Conservation (phyloP, 2,888 invertebrate genomes). For the Drosophila greeni region DNA sequence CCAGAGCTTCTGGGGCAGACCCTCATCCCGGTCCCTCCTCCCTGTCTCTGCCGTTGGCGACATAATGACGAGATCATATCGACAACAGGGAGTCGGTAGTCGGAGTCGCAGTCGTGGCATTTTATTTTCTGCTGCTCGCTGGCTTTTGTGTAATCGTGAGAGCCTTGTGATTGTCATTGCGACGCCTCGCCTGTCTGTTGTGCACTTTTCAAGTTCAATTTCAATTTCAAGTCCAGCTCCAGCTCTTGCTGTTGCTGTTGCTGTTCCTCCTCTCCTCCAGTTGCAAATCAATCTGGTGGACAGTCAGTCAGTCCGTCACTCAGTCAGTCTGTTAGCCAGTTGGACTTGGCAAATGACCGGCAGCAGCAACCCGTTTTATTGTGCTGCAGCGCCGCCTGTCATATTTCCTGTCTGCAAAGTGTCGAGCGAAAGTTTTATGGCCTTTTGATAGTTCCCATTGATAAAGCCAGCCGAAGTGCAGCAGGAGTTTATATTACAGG, state of each 20-base stretch:
- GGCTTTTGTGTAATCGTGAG: constrained; percentile 44
- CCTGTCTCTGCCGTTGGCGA: constrained; percentile 40
- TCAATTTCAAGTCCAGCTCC: constrained; percentile 65
- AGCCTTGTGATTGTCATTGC: constrained; percentile 40
- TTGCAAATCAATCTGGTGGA: constrained; percentile 64
- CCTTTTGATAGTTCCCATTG: constrained; percentile 37
- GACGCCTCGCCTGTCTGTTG: constrained; percentile 37
- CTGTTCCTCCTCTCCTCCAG: constrained; percentile 21
- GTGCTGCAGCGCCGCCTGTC: constrained; percentile 32
- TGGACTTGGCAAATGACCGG: constrained; percentile 44
- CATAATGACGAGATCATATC: constrained; percentile 70
- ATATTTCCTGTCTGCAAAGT: constrained; percentile 48
- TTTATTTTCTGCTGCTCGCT: constrained; percentile 47
- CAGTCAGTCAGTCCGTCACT: constrained; percentile 28
- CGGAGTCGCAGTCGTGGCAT: constrained; percentile 40
- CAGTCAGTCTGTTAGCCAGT: constrained; percentile 24
- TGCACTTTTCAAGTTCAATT: constrained; percentile 72
- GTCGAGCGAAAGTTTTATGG: constrained; percentile 46
- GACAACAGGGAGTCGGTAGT: constrained; percentile 39
- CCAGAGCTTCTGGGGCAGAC: not conserved
- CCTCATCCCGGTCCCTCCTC: not conserved
- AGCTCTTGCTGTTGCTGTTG: not conserved
- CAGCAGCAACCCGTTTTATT: constrained; percentile 34
- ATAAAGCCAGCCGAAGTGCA: constrained; percentile 11
- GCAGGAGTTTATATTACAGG: constrained; percentile 34